Conservation (phyloP, 1,140 invertebrate species). For the Sycophaga agraensis region DNA sequence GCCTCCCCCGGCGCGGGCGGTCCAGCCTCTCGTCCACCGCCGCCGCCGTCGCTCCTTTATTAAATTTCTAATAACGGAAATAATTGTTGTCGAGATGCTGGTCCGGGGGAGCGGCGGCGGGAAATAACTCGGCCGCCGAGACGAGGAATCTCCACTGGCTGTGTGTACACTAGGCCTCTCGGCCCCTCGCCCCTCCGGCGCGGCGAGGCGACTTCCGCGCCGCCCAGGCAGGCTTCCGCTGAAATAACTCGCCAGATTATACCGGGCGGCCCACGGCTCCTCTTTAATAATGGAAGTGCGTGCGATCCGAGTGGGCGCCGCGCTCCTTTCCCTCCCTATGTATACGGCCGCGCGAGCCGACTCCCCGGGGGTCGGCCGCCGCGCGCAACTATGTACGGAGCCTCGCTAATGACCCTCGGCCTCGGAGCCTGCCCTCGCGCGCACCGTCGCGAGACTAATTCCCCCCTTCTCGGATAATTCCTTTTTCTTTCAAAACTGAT, state of each 20-base stretch:
- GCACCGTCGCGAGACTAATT: too few relatives aligned
- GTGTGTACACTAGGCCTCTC: neutral
- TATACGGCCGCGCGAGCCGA: too few relatives aligned
- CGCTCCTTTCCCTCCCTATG: too few relatives aligned
- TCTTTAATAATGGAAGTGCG: conserved; percentile 17
- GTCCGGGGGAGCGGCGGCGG: neutral
- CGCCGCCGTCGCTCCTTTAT: conserved; percentile 35
- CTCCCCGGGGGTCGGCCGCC: too few relatives aligned
- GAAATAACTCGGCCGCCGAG: conserved; percentile 29
- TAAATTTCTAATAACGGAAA: conserved; percentile 50
- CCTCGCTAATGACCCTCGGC: too few relatives aligned
- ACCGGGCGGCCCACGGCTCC: conserved; percentile 14
- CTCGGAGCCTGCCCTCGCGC: too few relatives aligned
- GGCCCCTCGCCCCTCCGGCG: neutral
- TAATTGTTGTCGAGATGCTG: conserved; percentile 46
- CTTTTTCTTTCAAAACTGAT: too few relatives aligned
- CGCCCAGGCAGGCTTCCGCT: conserved; percentile 2
- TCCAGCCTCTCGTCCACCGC: neutral
- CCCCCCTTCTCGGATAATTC: too few relatives aligned
- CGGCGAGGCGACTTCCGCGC: neutral
- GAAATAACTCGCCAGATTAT: conserved; percentile 27
- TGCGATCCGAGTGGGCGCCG: too few relatives aligned
- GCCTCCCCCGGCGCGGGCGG: neutral
- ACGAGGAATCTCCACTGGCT: conserved; percentile 15
- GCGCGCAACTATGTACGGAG: too few relatives aligned